Evolutionary conservation across 2,797 vertebrate species (phyloP).

Genomic region (Paedocypris micromegethes): DNA sequence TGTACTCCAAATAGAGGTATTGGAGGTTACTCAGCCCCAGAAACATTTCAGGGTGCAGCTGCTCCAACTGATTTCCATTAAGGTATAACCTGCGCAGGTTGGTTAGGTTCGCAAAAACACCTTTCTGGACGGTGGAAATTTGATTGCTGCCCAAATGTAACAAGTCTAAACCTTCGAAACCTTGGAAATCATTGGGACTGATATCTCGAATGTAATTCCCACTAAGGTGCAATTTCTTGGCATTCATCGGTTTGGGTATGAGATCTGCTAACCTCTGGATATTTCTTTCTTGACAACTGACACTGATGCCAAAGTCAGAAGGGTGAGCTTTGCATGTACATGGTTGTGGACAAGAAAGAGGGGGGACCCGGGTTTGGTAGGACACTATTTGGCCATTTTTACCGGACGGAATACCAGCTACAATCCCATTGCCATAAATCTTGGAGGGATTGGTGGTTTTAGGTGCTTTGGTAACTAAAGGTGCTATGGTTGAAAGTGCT

Average conservation of each 20-base stretch:
- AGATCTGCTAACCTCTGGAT: constrained; percentile 85
- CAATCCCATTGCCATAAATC: constrained; percentile 92
- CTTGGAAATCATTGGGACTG: constrained; percentile 78
- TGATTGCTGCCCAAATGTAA: constrained; percentile 96
- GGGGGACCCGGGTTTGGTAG: constrained; percentile 88
- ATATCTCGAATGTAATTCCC: constrained; percentile 91
- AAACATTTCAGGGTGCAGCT: constrained; percentile 94
- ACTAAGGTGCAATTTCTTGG: constrained; percentile 93
- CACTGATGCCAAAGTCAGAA: constrained; percentile 91
- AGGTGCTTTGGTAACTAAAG: constrained; percentile 81
- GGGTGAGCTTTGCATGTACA: constrained; percentile 94
- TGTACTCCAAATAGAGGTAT: constrained; percentile 98
- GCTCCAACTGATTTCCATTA: constrained; percentile 94
- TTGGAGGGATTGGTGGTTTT: constrained; percentile 93
- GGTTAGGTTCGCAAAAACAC: constrained; percentile 91
- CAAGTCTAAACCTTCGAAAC: constrained; percentile 93
- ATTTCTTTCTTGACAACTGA: constrained; percentile 94
- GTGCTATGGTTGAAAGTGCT: constrained; percentile 75
- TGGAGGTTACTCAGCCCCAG: constrained; percentile 90
- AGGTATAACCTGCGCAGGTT: constrained; percentile 92
- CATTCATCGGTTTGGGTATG: constrained; percentile 82
- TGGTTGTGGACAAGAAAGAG: constrained; percentile 80
- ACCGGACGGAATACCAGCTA: constrained; percentile 82
- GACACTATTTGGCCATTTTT: constrained; percentile 88
- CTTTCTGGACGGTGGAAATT: constrained; percentile 80